Percentiles rank a stretch among this genome's conserved stretches.
Conservation (phyloP, 1,140 invertebrate genomes). For the Heliconius congener region DNA sequence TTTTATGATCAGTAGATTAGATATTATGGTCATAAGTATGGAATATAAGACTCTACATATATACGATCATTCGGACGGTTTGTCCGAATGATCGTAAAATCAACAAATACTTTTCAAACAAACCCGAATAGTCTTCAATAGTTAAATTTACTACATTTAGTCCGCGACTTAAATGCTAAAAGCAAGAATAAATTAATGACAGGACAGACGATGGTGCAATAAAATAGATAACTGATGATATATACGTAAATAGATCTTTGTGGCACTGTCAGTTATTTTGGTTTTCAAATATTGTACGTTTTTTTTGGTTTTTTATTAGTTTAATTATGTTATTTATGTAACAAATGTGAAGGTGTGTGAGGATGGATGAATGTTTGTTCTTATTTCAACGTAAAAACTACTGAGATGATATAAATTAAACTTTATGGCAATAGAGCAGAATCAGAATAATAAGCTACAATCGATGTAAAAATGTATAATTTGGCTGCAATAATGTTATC, state of each 20-base stretch:
- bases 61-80: not conserved
- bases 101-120: conserved; percentile 17
- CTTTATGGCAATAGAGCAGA: no score
- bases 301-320: no score
- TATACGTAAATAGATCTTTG: conserved; percentile 30
- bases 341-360: no score
- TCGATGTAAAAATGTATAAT: no score
- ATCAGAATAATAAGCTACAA: no score
- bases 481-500: no score
- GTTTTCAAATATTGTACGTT: not conserved
- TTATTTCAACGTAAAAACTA: no score
- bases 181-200: conserved; percentile 35
- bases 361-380: no score
- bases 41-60: conserved; percentile 2
- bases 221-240: conserved; percentile 29
- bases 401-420: no score
- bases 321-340: no score
- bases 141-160: conserved; percentile 14
- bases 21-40: conserved; percentile 15
- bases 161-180: conserved; percentile 30
- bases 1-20: conserved; percentile 33
- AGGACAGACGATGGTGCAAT: conserved; percentile 16
- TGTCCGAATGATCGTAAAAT: conserved; percentile 22
- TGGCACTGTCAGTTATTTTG: not conserved
- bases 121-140: conserved; percentile 24